A percentile compares a stretch with the other conserved stretches of the same genome.
Conservation (phyloP, 2,113 vertebrate species). For the Antidorcas marsupialis region DNA sequence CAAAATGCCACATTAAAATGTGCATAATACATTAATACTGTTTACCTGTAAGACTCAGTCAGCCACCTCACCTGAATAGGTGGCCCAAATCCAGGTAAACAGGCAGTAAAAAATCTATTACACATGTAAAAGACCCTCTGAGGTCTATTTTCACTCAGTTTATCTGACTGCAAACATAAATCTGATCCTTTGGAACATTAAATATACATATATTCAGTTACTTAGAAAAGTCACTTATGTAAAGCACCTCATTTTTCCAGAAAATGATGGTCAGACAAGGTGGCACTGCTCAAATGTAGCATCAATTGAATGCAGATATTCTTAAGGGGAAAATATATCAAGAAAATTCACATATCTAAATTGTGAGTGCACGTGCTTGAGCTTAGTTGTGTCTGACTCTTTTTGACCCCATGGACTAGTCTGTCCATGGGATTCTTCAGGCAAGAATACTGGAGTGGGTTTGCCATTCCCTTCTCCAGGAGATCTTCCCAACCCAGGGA, state of each 20-base stretch:
- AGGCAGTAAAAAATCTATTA: not conserved
- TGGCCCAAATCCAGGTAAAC: not conserved
- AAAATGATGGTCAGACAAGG: not conserved
- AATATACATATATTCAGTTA: not conserved
- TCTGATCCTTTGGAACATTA: not conserved
- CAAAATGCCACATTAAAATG: slow-evolving; percentile 5
- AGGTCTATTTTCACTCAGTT: not conserved
- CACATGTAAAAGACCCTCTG: not conserved
- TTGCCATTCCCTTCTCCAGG: not conserved
- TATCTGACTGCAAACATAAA: not conserved
- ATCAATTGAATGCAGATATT: not conserved
- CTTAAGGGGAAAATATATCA: not conserved
- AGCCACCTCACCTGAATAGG: not conserved
- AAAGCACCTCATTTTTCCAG: slow-evolving; percentile 2
- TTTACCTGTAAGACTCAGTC: not conserved
- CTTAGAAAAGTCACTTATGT: not conserved
- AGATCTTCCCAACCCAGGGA: not conserved
- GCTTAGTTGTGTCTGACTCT: not conserved
- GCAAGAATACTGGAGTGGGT: not conserved
- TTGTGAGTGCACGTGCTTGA: not conserved
- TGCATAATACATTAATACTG: not conserved
- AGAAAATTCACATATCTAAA: not conserved
- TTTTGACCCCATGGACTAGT: not conserved
- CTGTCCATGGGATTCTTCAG: not conserved
- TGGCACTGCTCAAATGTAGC: slow-evolving; percentile 2